Base-by-base conservation (phyloP, 2,888 invertebrate species). In the Polydesmus complanatus region DNA sequence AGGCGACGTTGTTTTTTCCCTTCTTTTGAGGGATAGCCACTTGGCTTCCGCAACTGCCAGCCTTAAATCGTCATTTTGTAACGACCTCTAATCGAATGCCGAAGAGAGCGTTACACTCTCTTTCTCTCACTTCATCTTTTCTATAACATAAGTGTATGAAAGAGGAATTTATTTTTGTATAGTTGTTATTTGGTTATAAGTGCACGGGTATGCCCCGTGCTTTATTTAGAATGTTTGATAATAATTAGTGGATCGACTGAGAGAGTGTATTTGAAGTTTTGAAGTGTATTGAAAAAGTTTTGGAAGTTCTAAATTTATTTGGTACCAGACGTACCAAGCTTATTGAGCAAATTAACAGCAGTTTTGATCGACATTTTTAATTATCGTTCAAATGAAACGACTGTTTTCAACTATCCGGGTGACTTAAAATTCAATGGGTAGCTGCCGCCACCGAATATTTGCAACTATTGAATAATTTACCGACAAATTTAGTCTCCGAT, bases 101-200 rank as follows among this genome's bases (percentile, higher is more conserved):
- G 25, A 19, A 21, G n/a, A 21, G 22, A 51, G 22, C 22, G n/a
- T n/a, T 19, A 51, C 22, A 21, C 22, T 51, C 19, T 21, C 19
- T 51, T n/a, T 19, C 51, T 51, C 19, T 19, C 22, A 51, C 26
- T 27, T 37, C 2, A 27, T 19, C n/a, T 60, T 60, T 60, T 37
- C 37, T 60, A 25, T 60, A 60, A 27, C 55, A 48, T 51, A 54
- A 59, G 58, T 54, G 37, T 14, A 14, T 37, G 37, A 62, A 58
- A 64, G 58, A 49, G 27, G 52, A 49, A 61, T 61, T 61, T 65
- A 64, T 65, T 64, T 65, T 65, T 65, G 59, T 65, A 64, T 62
- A 60, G 62, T 61, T 64, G 64, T 64, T 64, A 60, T 56, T 63
- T 57, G 62, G 62, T 52, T 60, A 54, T 54, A 59, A 49, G 37